Base-by-base conservation (phyloP, 2,113 vertebrate genomes). In the Xiphophorus couchianus region DNA sequence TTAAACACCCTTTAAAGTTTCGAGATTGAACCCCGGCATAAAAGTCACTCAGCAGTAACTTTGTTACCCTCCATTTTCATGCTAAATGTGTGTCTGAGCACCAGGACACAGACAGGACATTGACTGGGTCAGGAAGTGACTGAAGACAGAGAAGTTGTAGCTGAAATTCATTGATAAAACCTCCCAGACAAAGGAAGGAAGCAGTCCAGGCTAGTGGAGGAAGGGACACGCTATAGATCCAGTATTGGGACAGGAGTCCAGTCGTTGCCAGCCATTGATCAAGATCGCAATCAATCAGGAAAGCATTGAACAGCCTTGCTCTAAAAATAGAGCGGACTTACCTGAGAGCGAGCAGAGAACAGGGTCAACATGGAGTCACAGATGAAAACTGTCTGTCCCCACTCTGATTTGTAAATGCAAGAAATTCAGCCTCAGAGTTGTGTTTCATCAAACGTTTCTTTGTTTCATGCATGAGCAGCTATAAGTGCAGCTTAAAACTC, bases 261-360 rank as follows among this genome's bases (percentile, higher is more conserved):
- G 86, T 84, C 84, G 83, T 84, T 90, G 88, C 86, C 88, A 85
- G 88, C 62, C 85, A 94, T 93, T 86, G 93, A 94, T 93, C 90
- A 88, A 68, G 77, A 88, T 90, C 69, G 62, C 65, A 62, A 93
- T 94, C 93, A 92, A 94, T 94, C 89, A 86, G 92, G 90, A 91
- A 91, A 90, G 80, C 80, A 88, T 90, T 83, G 91, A 92, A 83
- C 67, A 85, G 74, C 75, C 66, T 6, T 71, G 2, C 22, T 92
- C 89, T 88, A 86, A 84, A 93, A 92, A 94, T 92, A 93, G 92
- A 93, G 80, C 67, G 58, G 51, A 81, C n/a, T n/a, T 82, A 91
- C 84, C 85, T 84, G 76, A 76, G 65, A 64, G 76, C 10, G 48
- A 74, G 63, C 68, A 25, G 74, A 30, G 73, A 73, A 58, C 30